Base-by-base conservation (phyloP, 2,797 vertebrate species). In the Lophius americanus region DNA sequence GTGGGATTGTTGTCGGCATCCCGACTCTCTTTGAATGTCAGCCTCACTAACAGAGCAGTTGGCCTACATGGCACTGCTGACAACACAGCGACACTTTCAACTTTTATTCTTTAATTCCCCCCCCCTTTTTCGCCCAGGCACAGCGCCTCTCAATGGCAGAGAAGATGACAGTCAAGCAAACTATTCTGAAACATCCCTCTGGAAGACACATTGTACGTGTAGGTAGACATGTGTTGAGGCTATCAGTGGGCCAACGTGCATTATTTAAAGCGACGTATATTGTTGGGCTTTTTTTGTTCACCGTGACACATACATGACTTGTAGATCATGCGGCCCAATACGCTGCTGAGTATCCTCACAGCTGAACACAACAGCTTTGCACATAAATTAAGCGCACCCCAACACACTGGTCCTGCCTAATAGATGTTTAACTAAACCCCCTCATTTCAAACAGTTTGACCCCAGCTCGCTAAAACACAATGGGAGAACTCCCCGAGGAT, bases 371-470 rank as follows among this genome's bases (percentile, higher is more conserved):
- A 90, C 85, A 91, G 90, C 88, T 85, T 91, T 84, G 69, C 83
- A 84, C 91, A 90, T 94, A 94, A 94, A 94, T 92, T 91, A 93
- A 89, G 84, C 79, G 44, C 72, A 76, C 74, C 80, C 84, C 81
- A 89, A 92, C 89, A 90, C 89, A 90, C 86, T 83, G 88, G 90
- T 75, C 74, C 86, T 85, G 86, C 84, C 90, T 94, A 94, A 94
- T 94, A 93, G 92, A 92, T 94, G 93, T 94, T 94, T 93, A 95
- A 95, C 93, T 93, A 94, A 94, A 94, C 92, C 92, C 89, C 90
- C 89, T 91, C 85, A 82, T 94, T 95, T 92, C 85, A 94, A 94
- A 93, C 93, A 89, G 91, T 94, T 94, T 95, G 94, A 94, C 93
- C 93, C 88, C 62, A 41, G 82, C 83, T 84, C 86, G 86, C 92